Evolutionary conservation across 2,113 vertebrate genomes (phyloP), one percentile per base, ranked within the genome.

Genomic region (Monopterus albus): DNA sequence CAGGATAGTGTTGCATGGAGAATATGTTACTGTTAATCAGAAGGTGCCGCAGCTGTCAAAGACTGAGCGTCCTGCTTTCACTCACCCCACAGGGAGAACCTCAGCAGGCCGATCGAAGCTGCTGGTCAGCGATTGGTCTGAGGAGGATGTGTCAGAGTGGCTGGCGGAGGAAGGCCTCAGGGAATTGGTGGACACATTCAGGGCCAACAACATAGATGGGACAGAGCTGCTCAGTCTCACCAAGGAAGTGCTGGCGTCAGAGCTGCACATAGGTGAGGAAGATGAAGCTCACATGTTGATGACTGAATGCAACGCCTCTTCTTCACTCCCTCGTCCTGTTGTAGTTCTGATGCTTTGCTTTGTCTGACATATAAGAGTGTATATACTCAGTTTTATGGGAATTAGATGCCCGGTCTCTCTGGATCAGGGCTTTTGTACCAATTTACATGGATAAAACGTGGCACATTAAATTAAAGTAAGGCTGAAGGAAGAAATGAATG

Each of bases 201-300:
- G 92, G 83, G 87, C 67, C 51, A 97, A 98, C 87, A 96, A 99
- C 82, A 98, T 99, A 9, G 96, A 98, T 58, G 98, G 97, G 53
- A 92, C 91, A 20, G 96, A 98, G 81, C 90, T 99, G 11, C 87
- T 99, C 25, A 81, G 76, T 64, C 95, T 99, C 80, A 97, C 92
- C 71, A 97, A 95, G 87, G 95, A 98, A 78, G 94, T 90, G 15
- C 92, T 99, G 84, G 72, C 87, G 59, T 91, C 92, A 58, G 98
- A 99, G 72, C 91, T 99, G 82, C 94, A 94, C 90, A 95, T 99
- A 57, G 97, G 98, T 99, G 95, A 95, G 93, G 60, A 78, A 12
- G 38, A 71, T 39, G 17, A 45, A 52, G 49, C 20, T 78, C 74
- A 67, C 80, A 68, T 64, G 14, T 72, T 6, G 49, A 57, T 73